Base-by-base conservation (phyloP, 2,888 invertebrate species). In the Pseudeuparius sepicola region DNA sequence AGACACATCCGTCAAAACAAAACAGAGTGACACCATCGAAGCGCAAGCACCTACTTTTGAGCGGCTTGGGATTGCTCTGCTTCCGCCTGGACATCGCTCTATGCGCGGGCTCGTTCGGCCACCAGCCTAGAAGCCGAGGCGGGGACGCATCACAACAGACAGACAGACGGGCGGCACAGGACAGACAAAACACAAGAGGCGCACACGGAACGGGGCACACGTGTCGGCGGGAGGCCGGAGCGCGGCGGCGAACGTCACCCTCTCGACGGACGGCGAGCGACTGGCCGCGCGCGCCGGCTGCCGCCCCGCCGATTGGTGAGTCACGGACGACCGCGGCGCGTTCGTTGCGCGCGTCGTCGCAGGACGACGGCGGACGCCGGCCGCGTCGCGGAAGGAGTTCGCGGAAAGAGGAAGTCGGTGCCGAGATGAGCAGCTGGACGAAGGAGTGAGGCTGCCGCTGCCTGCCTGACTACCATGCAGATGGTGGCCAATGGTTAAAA, bases 51-150 rank as follows among this genome's bases (percentile, higher is more conserved):
- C 78, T 69, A 90, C 90, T 83, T 89, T 90, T 90, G 59, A 89
- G 74, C 63, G 90, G 89, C 69, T 90, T 90, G 55, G 90, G 90
- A 71, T 90, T 89, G 71, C 87, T 86, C 74, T 90, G 90, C 74
- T 90, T 90, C 70, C 90, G 76, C 65, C 90, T 82, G 64, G 90
- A 90, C 89, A 90, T 90, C 64, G n/a, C n/a, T n/a, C n/a, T 36
- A 36, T 14, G 7, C 34, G 34, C 34, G 34, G 16, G 25, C 23
- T 12, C 25, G 4, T 2, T 14, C 4, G 6, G 9, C 5, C 5
- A 25, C 25, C 25, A 25, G 31, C 11, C 23, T 31, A 31, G 16
- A 17, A 14, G 26, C 16, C n/a, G 11, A 18, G 15, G n/a, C 18
- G 12, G n/a, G n/a, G 23, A 20, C 20, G n/a, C n/a, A n/a, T n/a